Base-by-base conservation (phyloP, 2,888 invertebrate species). In the Scaptodrosophila latifasciaeformis region DNA sequence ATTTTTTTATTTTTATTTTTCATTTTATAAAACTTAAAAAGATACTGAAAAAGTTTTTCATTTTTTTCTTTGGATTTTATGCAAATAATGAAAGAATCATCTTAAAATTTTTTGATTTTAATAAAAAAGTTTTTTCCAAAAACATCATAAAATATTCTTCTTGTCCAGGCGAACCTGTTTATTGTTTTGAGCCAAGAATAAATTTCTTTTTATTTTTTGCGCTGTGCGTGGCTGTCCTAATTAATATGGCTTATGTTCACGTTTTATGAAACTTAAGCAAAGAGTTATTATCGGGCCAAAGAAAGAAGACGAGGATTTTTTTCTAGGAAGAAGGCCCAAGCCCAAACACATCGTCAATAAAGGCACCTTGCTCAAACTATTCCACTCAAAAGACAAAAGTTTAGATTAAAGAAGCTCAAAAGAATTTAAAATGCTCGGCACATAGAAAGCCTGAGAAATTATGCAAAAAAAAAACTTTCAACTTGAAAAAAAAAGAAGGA, bases 391-490 rank as follows among this genome's bases (percentile, higher is more conserved):
- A 9, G 18, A 21, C 17, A 49, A 59, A 58, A 54, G 46, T 48
- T 63, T 37, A 52, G 55, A 59, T 54, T 59, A 55, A 55, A 62
- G 55, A 54, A 56, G 27, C 45, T 55, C 9, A 49, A 65, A 60
- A 46, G 43, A 57, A 52, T 45, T 71, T 62, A 51, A 69, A 60
- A 69, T 64, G 51, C 59, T 27, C 18, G 18, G 59, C 67, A 59
- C 74, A 65, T 49, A 47, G 40, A n/a, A n/a, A 46, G 15, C 29
- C 27, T 6, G 13, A 27, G 24, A 67, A 64, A 63, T 69, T 69
- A 62, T 56, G 64, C 69, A 61, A 64, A 79, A 37, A 48, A 5
- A 34, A 79, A 50, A 44, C 69, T 65, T 61, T 59, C 15, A 42
- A 29, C 34, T 47, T 51, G 39, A 50, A 48, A 44, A 62, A 54